These are phyloP conservation scores for Aplidium turbinatum DNA, from an alignment of 23 tunicate species.

Conservation along the genomic window DNA sequence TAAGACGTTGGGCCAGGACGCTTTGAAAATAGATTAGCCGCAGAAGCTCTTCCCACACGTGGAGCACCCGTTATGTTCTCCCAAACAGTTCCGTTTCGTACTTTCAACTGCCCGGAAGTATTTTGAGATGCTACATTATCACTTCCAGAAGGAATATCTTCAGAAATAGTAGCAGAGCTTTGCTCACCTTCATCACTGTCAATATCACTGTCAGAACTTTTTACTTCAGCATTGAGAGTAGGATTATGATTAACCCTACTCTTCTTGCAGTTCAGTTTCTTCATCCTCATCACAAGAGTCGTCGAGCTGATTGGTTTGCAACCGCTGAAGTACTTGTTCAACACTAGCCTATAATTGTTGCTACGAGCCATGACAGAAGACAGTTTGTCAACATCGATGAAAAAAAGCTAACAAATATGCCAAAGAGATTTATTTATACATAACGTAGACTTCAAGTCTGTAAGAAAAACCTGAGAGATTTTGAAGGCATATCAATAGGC, in stretches of 20 bases:
- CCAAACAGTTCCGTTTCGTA: constrained; percentile 20
- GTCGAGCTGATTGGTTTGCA: constrained; percentile 18
- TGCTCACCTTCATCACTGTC: not conserved
- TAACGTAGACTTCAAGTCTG: not conserved
- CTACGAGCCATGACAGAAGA: not conserved
- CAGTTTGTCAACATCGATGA: no score
- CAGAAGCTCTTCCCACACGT: not conserved
- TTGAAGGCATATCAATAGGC: constrained; percentile 4
- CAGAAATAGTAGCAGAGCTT: constrained; percentile 14
- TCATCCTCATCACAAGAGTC: constrained; percentile 23
- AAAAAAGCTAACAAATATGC: not conserved
- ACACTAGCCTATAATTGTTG: constrained; percentile 3
- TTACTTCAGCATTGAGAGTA: constrained; percentile 7
- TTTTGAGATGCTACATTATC: constrained; percentile 12
- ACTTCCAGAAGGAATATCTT: constrained; percentile 20
- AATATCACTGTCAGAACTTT: not conserved
- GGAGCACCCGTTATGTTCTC: constrained; percentile 16
- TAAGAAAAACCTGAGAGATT: constrained; percentile 25
- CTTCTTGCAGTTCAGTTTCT: constrained; percentile 26
- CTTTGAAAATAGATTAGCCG: constrained; percentile 5
- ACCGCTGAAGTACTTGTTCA: constrained; percentile 15
- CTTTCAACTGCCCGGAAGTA: constrained; percentile 14
- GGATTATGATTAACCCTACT: constrained; percentile 4
- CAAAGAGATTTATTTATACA: no score
- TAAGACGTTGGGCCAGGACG: constrained; percentile 15